Percentiles rank a stretch among this genome's conserved stretches.
These are phyloP conservation scores for Alsophila aescularia DNA, from an alignment of 2,888 invertebrate species.

Conservation along the genomic window DNA sequence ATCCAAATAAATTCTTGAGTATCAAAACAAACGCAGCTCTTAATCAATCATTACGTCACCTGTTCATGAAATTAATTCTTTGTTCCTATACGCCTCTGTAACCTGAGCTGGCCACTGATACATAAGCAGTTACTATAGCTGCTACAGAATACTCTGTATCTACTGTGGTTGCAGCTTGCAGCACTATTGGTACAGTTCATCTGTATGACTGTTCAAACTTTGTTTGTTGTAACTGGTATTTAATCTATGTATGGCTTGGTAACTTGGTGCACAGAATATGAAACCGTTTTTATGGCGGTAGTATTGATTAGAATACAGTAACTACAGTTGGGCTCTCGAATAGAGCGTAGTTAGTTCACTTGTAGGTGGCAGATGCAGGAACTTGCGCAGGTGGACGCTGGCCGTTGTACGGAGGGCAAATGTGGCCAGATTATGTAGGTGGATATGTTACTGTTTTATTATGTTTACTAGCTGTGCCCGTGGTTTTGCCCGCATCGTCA, in stretches of 20 bases:
- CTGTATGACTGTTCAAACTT: too few species aligned
- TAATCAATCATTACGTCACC: constrained; percentile 6
- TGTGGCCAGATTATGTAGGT: constrained; percentile 18
- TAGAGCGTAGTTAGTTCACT: constrained; percentile 7
- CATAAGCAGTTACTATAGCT: not conserved
- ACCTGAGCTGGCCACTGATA: constrained; percentile 12
- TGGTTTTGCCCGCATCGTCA: too few species aligned
- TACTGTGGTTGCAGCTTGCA: not conserved
- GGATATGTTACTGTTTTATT: constrained; percentile 3
- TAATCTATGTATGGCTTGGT: too few species aligned
- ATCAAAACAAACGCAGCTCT: constrained; percentile 2
- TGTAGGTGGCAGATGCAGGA: constrained; percentile 45
- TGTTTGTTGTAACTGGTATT: too few species aligned
- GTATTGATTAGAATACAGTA: not conserved
- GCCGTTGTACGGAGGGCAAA: constrained; percentile 12
- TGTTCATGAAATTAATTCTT: constrained; percentile 29
- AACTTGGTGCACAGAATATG: too few species aligned
- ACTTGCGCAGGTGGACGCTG: constrained; percentile 44
- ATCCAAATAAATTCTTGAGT: not conserved
- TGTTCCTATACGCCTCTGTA: constrained; percentile 7
- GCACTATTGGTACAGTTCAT: too few species aligned
- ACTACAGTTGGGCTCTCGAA: not conserved
- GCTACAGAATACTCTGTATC: not conserved
- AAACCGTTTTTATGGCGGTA: not conserved
- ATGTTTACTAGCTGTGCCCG: too few species aligned